phyloP scores from a whole-genome alignment of 2,113 vertebrate species.

The Sturnira hondurensis region DNA sequence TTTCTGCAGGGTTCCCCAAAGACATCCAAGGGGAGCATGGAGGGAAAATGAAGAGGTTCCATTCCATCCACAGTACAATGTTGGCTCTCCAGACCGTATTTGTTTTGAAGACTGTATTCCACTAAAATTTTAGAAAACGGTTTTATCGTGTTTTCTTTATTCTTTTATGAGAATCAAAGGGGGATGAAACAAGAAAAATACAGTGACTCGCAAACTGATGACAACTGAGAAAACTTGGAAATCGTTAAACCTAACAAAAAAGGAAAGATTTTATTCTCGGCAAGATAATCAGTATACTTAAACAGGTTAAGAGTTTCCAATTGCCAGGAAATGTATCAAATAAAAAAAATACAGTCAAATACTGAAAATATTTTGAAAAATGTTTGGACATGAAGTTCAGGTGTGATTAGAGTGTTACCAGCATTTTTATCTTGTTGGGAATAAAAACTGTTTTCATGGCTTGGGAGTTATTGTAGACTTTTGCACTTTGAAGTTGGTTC shows the following conservation, averaged over 20 bases:
- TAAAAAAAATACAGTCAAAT: neutral
- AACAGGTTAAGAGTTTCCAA: neutral
- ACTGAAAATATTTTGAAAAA: neutral
- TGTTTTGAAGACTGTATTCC: neutral
- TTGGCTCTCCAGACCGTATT: neutral
- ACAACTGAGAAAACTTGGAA: neutral
- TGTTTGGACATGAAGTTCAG: neutral
- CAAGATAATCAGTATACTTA: neutral
- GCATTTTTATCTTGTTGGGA: neutral
- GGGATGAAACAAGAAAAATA: neutral
- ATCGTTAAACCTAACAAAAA: neutral
- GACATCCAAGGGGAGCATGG: neutral
- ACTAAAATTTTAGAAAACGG: neutral
- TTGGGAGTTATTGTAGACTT: neutral
- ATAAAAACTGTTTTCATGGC: neutral
- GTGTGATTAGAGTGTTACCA: neutral
- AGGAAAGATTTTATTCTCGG: neutral
- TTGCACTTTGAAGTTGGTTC: neutral
- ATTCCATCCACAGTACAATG: accelerated
- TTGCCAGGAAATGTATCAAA: neutral
- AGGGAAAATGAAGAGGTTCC: neutral
- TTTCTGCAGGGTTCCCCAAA: neutral
- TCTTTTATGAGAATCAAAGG: neutral
- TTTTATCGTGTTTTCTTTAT: neutral
- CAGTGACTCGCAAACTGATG: neutral